These are phyloP conservation scores for Chironomus tepperi DNA, from an alignment of 1,140 invertebrate species.

Conservation along the genomic window DNA sequence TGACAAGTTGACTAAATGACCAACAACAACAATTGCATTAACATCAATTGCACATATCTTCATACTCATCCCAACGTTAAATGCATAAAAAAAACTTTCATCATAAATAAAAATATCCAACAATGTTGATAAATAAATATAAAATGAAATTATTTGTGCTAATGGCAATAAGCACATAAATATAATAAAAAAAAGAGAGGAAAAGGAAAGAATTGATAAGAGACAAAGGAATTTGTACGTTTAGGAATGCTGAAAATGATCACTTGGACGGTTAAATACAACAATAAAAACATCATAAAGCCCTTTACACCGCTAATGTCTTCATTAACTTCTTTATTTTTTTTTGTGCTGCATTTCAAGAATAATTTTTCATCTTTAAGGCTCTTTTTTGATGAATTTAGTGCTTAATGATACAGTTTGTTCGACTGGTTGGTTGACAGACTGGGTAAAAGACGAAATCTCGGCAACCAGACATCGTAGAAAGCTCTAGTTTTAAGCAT, in stretches of 20 bases:
- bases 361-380: constrained; percentile 8
- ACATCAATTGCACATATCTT: no score
- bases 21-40: no score
- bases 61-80: no score
- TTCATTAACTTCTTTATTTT: constrained; percentile 15
- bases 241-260: constrained; percentile 13
- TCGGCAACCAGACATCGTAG: no score
- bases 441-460: no score
- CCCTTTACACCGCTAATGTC: constrained; percentile 19
- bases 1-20: no score
- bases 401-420: no score
- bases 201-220: not conserved
- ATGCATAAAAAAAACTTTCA: not conserved
- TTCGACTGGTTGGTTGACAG: no score
- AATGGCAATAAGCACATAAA: not conserved
- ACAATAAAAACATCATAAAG: constrained; percentile 8
- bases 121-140: not conserved
- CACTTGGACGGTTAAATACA: not conserved
- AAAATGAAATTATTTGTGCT: not conserved
- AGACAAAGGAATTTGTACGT: constrained; percentile 7
- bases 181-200: not conserved
- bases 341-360: not conserved
- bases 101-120: not conserved
- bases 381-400: no score
- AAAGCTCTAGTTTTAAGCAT: no score